Evolutionary conservation across 2,888 invertebrate genomes (phyloP), one percentile per base, ranked within the genome.

Genomic region (Eulithis testata): DNA sequence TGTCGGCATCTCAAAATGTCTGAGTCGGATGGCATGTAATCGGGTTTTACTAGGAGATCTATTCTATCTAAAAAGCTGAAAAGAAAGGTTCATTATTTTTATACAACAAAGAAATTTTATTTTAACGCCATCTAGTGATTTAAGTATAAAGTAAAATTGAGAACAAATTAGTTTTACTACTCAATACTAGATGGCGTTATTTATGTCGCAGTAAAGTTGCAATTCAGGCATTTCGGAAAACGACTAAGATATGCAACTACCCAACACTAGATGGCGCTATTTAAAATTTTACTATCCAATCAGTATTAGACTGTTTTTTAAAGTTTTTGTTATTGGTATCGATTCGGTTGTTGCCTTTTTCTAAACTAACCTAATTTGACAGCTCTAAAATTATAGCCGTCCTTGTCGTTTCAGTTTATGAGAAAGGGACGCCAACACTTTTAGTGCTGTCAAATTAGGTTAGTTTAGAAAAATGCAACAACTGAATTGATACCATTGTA

Each of bases 1-100:
- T 95, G 95, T 53, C 97, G 94, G 83, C 97, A 96, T 65, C 95
- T 94, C 52, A 97, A 87, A 66, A 97, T 96, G 75, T 97, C 97
- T 76, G 96, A 94, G 31, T 96, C 96, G 7, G 95, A 94, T 1
- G 97, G 97, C 21, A 95, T 88, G 78, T 96, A 97, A 66, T 95
- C 94, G 0, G 88, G 76, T 65, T 94, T 91, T 71, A 95, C 93
- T 66, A 97, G 94, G 57, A 94, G 91, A 70, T 95, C 94, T 73
- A 97, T 90, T 86, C 95, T 94, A 76, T 97, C 95, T 76, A 97
- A 88, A 84, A 97, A 97, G 85, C 97, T 97, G 85, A 51, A 91
- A 87, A 9, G 8, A 47, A 21, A 21, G 21, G 21, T 21, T 21
- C 21, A 6, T 31, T 31, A 31, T 31, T 31, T 31, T 31, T 31